Conservation (phyloP, 2,888 invertebrate species). For the Chamaedrilus cognettii region DNA sequence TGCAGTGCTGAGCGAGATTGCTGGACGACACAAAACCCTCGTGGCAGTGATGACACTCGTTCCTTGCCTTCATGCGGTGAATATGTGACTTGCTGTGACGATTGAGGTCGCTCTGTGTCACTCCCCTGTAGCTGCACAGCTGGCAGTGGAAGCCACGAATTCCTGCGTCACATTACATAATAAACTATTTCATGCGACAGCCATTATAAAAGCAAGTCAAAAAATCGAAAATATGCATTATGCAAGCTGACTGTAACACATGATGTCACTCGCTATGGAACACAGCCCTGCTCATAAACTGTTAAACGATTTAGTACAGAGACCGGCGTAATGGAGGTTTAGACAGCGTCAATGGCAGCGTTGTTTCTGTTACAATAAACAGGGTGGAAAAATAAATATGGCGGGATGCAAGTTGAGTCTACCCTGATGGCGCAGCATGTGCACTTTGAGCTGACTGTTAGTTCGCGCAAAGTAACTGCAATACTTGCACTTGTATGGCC, state of each 20-base stretch:
- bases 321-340: too few relatives aligned
- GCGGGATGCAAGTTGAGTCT: background rate
- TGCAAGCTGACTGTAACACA: too few relatives aligned
- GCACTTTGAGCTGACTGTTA: conserved; percentile 61
- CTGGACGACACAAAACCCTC: conserved; percentile 57
- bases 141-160: conserved; percentile 60
- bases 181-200: too few relatives aligned
- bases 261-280: too few relatives aligned
- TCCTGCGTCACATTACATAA: conserved; percentile 43
- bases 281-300: too few relatives aligned
- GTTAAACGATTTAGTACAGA: too few relatives aligned
- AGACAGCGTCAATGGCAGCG: background rate
- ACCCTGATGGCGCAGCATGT: conserved; percentile 62
- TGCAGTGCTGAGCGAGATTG: conserved; percentile 61
- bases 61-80: conserved; percentile 58
- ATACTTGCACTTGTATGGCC: conserved; percentile 59
- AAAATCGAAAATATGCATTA: too few relatives aligned
- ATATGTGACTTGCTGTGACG: conserved; percentile 61
- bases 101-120: conserved; percentile 61
- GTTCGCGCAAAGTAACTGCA: conserved; percentile 59
- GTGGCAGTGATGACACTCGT: conserved; percentile 55
- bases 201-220: too few relatives aligned
- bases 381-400: background rate
- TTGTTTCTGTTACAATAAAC: background rate
- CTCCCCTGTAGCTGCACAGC: conserved; percentile 61